These are phyloP conservation scores for Phataginus tetradactyla DNA, from an alignment of 2,797 vertebrate species.

Conservation along the genomic window DNA sequence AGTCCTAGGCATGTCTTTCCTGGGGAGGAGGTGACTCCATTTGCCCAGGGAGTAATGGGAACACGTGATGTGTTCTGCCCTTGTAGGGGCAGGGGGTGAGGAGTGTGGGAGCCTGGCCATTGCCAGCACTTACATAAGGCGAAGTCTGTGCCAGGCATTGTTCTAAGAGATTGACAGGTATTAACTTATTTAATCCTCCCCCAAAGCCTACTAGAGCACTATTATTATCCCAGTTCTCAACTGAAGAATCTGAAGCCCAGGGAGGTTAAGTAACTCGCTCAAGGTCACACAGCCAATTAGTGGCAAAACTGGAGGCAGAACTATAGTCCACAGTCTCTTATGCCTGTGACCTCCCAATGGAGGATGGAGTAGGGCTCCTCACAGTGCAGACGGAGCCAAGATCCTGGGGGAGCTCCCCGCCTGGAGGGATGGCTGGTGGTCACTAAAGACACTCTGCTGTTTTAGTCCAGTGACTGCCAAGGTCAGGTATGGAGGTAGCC, in stretches of 20 bases:
- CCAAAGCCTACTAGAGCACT: neutral
- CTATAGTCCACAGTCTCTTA: neutral
- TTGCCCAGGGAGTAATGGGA: neutral
- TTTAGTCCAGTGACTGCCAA: neutral
- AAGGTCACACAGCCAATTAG: neutral
- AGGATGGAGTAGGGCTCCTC: neutral
- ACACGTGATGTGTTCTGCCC: neutral
- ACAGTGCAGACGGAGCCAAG: neutral
- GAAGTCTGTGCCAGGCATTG: neutral
- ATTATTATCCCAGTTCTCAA: neutral
- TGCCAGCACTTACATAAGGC: neutral
- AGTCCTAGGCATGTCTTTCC: neutral
- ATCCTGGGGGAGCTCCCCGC: neutral
- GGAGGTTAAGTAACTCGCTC: neutral
- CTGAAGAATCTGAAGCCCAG: neutral
- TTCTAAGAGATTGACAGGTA: neutral
- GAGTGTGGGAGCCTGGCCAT: neutral
- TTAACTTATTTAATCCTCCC: neutral
- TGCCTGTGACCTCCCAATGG: rapidly evolving
- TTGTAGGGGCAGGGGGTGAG: neutral
- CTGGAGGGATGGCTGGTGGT: no score
- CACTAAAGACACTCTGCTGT: neutral
- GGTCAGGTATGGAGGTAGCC: no score
- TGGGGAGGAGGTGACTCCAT: neutral
- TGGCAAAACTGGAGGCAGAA: neutral